Evolutionary conservation across 2,888 invertebrate species (phyloP).

Genomic region (Ophion ventricosus): DNA sequence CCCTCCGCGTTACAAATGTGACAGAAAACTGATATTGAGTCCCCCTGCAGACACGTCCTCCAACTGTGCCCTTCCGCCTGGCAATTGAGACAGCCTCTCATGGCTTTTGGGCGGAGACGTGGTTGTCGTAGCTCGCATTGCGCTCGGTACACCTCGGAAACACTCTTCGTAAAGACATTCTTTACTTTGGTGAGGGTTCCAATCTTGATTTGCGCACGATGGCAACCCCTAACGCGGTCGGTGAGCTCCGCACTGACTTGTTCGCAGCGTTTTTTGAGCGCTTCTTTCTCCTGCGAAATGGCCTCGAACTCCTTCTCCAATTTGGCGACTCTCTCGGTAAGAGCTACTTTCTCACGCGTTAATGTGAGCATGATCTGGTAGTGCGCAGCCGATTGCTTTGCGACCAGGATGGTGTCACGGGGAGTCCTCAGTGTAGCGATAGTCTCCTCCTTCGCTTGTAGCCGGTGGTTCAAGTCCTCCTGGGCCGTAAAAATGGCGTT

Average conservation of each 20-base stretch:
- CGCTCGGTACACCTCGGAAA: neutral
- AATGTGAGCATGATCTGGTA: neutral
- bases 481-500: neutral
- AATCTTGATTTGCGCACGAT: neutral
- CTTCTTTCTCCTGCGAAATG: neutral
- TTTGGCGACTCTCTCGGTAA: neutral
- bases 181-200: neutral
- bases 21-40: neutral
- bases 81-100: constrained; percentile 11
- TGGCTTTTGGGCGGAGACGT: constrained; percentile 11
- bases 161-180: neutral
- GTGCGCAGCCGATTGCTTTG: neutral
- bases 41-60: neutral
- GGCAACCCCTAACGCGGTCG: neutral
- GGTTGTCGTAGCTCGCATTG: constrained; percentile 26
- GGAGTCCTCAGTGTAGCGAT: neutral
- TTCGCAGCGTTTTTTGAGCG: neutral
- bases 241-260: neutral
- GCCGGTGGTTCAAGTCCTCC: neutral
- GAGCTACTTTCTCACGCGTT: neutral
- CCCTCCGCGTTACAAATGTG: constrained; percentile 5
- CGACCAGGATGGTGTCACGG: too few relatives aligned
- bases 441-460: too few relatives aligned
- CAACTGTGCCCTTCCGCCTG: constrained; percentile 16
- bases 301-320: neutral